Base-by-base conservation (phyloP, 2,113 vertebrate species). In the Seriola dumerili region DNA sequence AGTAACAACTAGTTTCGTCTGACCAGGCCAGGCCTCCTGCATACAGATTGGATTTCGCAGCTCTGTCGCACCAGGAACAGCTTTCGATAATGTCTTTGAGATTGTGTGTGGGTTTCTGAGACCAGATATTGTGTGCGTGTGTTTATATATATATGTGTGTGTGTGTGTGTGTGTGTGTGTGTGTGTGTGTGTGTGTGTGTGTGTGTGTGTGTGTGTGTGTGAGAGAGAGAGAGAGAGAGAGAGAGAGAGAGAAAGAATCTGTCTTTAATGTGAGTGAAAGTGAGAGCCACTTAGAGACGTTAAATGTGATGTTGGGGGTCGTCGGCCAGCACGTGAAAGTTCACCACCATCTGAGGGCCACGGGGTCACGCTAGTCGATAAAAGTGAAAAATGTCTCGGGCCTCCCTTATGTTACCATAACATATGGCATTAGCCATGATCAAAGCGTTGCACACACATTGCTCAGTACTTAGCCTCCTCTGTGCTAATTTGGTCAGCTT, bases 1-100 rank as follows among this genome's bases (percentile, higher is more conserved):
- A 93, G 93, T 94, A 94, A 94, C 94, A 95, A 89, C 93, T 88
- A 91, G 94, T 93, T 94, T 93, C 87, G 57, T 94, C 84, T 93
- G 91, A 94, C 92, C 91, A 90, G 89, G 67, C 85, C 88, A 84
- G 92, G 92, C 89, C 91, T 92, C 90, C 91, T 83, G 84, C 81
- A 80, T 88, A 91, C 90, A 93, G 92, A 95, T 95, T 94, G 92
- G 89, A 93, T 95, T 95, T 95, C 92, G 80, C 76, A 73, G 80
- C 71, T 78, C 86, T 65, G 86, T 85, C 76, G 52, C 88, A 86
- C 89, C 81, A 74, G 67, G 73, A 88, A 78, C 72, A 83, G 85
- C 78, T 82, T 84, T 86, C 42, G 40, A 80, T 90, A 89, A 89
- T 89, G 84, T 84, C 71, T 86, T 65, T 83, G 85, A 83, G 79